Evolutionary conservation across 37 sponge, comb jelly and placozoan species (phyloP).

Genomic region (Axinella damicornis): DNA sequence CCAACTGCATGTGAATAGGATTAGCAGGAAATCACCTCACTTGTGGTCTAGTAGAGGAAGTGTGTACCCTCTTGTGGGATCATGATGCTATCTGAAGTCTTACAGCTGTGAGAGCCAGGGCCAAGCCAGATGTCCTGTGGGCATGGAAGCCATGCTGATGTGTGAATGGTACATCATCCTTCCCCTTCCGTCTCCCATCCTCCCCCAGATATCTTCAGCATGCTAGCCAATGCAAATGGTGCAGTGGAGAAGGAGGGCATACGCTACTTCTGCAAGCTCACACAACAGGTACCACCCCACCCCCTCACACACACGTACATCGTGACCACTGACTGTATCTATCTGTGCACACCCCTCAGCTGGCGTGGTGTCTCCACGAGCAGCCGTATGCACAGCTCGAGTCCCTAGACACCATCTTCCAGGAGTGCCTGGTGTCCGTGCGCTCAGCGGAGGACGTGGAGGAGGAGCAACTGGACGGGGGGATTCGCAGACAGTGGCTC

Average conservation of each 20-base stretch:
- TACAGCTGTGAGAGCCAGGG: no score
- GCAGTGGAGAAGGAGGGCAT: slow-evolving; percentile 13
- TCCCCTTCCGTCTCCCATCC: background rate
- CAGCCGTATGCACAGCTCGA: background rate
- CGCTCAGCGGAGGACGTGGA: slow-evolving; percentile 45
- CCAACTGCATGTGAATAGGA: no score
- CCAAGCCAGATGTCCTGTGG: no score
- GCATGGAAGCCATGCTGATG: no score
- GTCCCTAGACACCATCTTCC: slow-evolving; percentile 10
- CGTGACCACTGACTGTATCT: no score
- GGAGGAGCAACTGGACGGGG: slow-evolving; percentile 43
- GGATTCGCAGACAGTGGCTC: slow-evolving; percentile 49
- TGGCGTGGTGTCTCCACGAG: slow-evolving; percentile 31
- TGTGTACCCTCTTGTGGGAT: no score
- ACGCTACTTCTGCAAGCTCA: slow-evolving; percentile 9
- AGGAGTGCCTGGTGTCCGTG: slow-evolving; percentile 36
- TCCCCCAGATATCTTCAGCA: slow-evolving; percentile 36
- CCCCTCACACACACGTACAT: background rate
- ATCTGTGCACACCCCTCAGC: no score
- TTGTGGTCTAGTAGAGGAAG: no score
- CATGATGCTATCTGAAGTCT: no score
- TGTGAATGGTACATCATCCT: no score
- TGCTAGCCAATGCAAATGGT: slow-evolving; percentile 38
- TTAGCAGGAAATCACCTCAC: no score
- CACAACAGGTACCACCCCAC: slow-evolving; percentile 5